phyloP scores from a whole-genome alignment of 2,113 vertebrate species.

The Corvus moneduloides region DNA sequence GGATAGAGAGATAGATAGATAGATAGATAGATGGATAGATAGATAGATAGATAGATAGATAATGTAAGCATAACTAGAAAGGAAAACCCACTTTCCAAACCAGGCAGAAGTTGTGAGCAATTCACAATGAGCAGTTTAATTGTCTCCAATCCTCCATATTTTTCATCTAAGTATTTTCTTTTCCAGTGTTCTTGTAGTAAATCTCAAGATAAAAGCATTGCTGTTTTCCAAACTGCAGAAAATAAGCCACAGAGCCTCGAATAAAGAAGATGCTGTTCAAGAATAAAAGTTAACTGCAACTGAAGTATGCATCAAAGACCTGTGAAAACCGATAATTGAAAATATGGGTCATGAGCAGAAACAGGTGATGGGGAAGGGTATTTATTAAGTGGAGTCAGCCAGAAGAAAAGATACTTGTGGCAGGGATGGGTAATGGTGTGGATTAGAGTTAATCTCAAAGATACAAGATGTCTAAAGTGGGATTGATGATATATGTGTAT shows the following conservation, averaged over 20 bases:
- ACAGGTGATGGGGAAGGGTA: not conserved
- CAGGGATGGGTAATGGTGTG: not conserved
- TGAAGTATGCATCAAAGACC: not conserved
- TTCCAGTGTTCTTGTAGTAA: not conserved
- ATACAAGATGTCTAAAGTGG: not conserved
- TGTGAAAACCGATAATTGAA: not conserved
- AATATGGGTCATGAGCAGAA: not conserved
- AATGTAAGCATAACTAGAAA: not conserved
- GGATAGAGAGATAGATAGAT: not conserved
- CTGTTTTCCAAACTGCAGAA: not conserved
- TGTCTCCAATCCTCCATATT: not conserved
- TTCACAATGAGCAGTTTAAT: not conserved
- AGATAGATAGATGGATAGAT: not conserved
- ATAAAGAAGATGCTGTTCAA: not conserved
- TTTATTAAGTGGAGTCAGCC: not conserved
- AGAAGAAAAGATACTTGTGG: not conserved
- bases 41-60: not conserved
- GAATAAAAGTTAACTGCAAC: not conserved
- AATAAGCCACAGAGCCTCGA: not conserved
- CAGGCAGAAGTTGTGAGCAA: not conserved
- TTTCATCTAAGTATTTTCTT: not conserved
- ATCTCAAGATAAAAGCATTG: not conserved
- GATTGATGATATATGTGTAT: not conserved
- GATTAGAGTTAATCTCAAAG: not conserved
- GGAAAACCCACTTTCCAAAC: not conserved